Evolutionary conservation across 2,888 invertebrate genomes (phyloP).

Genomic region (Drosophila emarginata): DNA sequence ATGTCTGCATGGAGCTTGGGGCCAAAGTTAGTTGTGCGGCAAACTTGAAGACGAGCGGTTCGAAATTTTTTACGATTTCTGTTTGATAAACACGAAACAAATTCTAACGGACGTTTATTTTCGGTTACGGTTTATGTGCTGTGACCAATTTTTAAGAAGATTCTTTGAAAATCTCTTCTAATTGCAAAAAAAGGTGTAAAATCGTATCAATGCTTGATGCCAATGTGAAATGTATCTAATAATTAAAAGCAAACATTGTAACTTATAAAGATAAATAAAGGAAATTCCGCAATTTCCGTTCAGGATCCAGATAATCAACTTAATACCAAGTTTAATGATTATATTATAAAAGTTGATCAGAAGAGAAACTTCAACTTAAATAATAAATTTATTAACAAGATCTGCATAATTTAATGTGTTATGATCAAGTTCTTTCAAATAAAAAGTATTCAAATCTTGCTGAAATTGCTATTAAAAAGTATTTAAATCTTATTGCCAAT

Average conservation of each 20-base stretch:
- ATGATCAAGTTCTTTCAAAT: no score
- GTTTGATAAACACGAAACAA: neutral
- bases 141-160: slow-evolving; percentile 32
- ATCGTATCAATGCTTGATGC: neutral
- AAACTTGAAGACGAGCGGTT: slow-evolving; percentile 25
- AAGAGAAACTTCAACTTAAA: no score
- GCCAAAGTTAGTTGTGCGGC: slow-evolving; percentile 46
- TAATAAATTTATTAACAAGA: no score
- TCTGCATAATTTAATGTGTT: no score
- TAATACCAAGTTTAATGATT: no score
- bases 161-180: neutral
- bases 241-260: neutral
- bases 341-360: no score
- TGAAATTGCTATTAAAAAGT: no score
- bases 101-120: slow-evolving; percentile 11
- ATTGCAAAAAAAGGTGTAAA: neutral
- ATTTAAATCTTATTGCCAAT: no score
- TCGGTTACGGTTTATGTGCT: slow-evolving; percentile 33
- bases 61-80: neutral
- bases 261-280: no score
- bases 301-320: no score
- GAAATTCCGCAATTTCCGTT: no score
- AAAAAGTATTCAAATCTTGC: no score
- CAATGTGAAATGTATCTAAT: neutral
- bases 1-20: neutral